Evolutionary conservation across 2,797 vertebrate genomes (phyloP).

Genomic region (Onychomys arenicola): DNA sequence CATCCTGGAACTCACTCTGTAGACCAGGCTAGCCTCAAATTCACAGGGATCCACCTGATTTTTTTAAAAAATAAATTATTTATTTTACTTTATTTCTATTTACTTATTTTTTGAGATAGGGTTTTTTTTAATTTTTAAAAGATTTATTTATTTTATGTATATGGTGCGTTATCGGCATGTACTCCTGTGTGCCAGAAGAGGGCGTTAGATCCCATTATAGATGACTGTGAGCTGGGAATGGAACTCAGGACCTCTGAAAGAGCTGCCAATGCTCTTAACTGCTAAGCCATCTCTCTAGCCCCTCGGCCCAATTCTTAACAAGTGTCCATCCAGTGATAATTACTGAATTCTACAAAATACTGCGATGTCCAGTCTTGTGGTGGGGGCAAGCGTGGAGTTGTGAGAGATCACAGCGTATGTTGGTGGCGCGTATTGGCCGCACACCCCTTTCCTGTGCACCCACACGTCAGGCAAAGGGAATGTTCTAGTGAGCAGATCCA

Average conservation of each 20-base stretch:
- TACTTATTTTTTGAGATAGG: not conserved
- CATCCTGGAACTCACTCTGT: too few species aligned
- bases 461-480: constrained; percentile 66
- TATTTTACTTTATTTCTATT: not conserved
- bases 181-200: not conserved
- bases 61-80: not conserved
- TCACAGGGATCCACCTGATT: too few species aligned
- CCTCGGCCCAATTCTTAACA: not conserved
- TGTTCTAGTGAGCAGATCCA: not conserved
- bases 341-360: not conserved
- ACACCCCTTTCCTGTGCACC: too few species aligned
- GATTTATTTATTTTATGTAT: not conserved
- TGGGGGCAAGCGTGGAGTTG: not conserved
- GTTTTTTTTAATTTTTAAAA: not conserved
- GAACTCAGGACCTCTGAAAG: not conserved
- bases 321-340: not conserved
- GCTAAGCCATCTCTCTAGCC: not conserved
- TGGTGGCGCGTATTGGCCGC: not conserved
- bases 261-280: not conserved
- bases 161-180: not conserved
- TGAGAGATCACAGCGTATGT: not conserved
- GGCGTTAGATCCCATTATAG: not conserved
- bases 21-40: too few species aligned
- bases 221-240: not conserved
- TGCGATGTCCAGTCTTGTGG: accelerated